A percentile compares a stretch with the other conserved stretches of the same genome.
These are phyloP conservation scores for Melopsittacus undulatus DNA, from an alignment of 2,797 vertebrate species.

Conservation along the genomic window DNA sequence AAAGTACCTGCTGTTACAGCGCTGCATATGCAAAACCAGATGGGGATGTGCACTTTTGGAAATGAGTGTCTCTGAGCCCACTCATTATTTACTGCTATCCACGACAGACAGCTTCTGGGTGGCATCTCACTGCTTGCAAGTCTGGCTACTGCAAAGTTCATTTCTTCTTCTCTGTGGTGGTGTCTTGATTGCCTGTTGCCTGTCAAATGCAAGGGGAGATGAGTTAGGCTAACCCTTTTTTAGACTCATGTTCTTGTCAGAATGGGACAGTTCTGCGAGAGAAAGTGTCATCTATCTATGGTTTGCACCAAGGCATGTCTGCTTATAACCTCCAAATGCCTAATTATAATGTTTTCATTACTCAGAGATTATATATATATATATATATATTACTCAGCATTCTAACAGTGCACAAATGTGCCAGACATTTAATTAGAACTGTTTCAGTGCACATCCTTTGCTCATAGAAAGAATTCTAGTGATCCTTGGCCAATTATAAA, in stretches of 20 bases:
- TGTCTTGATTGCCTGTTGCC: not conserved
- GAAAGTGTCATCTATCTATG: not conserved
- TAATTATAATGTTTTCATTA: slow-evolving; percentile 18
- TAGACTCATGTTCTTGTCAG: not conserved
- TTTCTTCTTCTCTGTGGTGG: not conserved
- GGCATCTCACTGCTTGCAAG: not conserved
- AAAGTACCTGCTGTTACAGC: not conserved
- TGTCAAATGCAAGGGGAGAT: not conserved
- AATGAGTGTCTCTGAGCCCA: not conserved
- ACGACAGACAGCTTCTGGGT: not conserved
- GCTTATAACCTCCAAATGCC: slow-evolving; percentile 4
- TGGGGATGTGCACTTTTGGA: not conserved
- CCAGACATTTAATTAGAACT: slow-evolving; percentile 5
- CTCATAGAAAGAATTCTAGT: not conserved
- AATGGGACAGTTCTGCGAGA: not conserved
- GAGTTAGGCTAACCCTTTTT: not conserved
- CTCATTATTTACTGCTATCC: not conserved
- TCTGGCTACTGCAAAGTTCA: not conserved
- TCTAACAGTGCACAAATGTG: not conserved
- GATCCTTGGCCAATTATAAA: not conserved
- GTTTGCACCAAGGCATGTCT: not conserved
- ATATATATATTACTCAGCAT: not conserved
- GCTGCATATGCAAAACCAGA: not conserved
- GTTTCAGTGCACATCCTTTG: not conserved
- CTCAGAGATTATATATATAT: not conserved